phyloP scores from a whole-genome alignment of 2,113 vertebrate genomes.

The Hyla sarda region DNA sequence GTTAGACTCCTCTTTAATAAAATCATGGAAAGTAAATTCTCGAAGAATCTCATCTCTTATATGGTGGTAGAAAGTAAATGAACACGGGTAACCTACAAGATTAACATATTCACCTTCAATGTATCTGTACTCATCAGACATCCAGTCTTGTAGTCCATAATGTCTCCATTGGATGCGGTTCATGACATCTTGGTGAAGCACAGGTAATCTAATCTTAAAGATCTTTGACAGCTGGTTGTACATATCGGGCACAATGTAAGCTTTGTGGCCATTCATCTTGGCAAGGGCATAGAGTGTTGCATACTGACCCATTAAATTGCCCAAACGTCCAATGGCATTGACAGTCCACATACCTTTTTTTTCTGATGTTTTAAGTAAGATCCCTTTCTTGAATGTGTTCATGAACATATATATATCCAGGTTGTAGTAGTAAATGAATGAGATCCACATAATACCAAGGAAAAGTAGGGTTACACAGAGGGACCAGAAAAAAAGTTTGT shows the following conservation, averaged over 20 bases:
- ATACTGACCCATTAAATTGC: no score
- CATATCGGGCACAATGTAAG: slow-evolving; percentile 30
- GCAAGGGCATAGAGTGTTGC: slow-evolving; percentile 67
- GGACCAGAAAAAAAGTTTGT: background rate
- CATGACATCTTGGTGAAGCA: background rate
- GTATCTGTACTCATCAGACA: slow-evolving; percentile 34
- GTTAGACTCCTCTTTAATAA: no score
- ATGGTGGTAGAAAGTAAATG: slow-evolving; percentile 60
- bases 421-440: background rate
- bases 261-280: slow-evolving; percentile 64
- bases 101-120: slow-evolving; percentile 51
- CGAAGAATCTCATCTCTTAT: no score
- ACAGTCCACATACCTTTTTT: slow-evolving; percentile 61
- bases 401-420: background rate
- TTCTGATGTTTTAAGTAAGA: no score
- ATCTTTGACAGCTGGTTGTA: slow-evolving; percentile 13
- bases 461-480: background rate
- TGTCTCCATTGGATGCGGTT: slow-evolving; percentile 21
- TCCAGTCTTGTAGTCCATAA: no score
- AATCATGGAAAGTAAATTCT: no score
- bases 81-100: slow-evolving; percentile 51
- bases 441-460: background rate
- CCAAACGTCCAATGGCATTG: slow-evolving; percentile 61
- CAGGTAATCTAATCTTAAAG: slow-evolving; percentile 32
- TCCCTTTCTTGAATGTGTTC: background rate